These are phyloP conservation scores for Abscondita cerata DNA, from an alignment of 2,888 invertebrate genomes.

Conservation along the genomic window DNA sequence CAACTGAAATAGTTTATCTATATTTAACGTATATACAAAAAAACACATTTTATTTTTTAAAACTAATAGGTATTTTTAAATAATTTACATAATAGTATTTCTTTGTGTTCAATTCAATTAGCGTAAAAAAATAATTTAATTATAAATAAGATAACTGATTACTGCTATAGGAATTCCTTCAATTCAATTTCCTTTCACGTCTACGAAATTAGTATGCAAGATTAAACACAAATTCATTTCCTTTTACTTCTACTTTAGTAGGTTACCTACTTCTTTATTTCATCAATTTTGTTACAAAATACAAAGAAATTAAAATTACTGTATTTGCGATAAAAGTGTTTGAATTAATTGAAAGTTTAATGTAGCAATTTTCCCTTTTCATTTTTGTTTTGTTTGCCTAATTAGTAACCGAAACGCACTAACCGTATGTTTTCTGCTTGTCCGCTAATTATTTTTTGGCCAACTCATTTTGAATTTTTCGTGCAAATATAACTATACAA, in stretches of 20 bases:
- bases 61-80: background rate
- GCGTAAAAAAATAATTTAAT: constrained; percentile 11
- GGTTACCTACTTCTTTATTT: constrained; percentile 8
- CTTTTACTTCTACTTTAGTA: constrained; percentile 6
- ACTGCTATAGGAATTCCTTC: constrained; percentile 7
- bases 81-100: background rate
- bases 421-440: constrained; percentile 3
- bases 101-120: constrained; percentile 7
- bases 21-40: background rate
- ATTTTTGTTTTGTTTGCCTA: background rate
- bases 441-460: too few species aligned
- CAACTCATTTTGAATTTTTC: too few species aligned
- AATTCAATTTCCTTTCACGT: constrained; percentile 12
- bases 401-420: too few species aligned
- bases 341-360: background rate
- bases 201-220: constrained; percentile 11
- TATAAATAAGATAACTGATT: constrained; percentile 13
- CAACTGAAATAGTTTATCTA: too few species aligned
- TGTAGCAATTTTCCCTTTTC: background rate
- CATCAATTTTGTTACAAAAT: constrained; percentile 2
- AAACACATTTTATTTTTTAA: background rate
- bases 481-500: too few species aligned
- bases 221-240: constrained; percentile 13
- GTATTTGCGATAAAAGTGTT: background rate
- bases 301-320: constrained; percentile 5